phyloP scores from a whole-genome alignment of 2,888 invertebrate genomes.

The Dolichomitus sp. region DNA sequence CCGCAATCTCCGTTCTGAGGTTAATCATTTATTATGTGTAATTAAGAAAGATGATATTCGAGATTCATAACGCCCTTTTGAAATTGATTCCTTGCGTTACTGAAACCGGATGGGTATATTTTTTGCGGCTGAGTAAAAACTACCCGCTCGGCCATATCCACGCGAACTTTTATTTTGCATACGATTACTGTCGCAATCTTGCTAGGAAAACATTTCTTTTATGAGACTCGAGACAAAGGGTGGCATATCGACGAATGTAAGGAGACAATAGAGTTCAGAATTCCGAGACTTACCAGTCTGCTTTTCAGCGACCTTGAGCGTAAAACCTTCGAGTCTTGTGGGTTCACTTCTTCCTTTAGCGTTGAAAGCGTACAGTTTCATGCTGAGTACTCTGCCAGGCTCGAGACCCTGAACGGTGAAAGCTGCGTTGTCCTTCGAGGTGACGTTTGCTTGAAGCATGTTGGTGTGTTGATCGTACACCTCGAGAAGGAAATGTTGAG shows the following conservation, averaged over 20 bases:
- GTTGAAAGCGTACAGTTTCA: conserved; percentile 94
- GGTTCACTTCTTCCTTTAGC: conserved; percentile 93
- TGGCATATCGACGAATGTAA: background rate
- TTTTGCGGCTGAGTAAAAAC: too few relatives aligned
- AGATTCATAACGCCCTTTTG: background rate
- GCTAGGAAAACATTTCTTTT: background rate
- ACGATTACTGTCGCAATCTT: background rate
- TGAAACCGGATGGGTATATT: background rate
- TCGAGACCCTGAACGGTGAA: conserved; percentile 93
- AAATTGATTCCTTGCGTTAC: background rate
- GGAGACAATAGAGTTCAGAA: conserved; percentile 69
- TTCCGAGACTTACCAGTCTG: conserved; percentile 89
- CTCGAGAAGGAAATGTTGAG: conserved; percentile 91
- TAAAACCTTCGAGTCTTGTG: conserved; percentile 91
- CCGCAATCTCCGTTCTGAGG: too few relatives aligned
- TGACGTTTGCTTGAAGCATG: conserved; percentile 90
- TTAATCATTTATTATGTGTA: background rate
- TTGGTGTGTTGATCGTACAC: conserved; percentile 90
- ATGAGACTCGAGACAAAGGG: background rate
- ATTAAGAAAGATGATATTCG: background rate
- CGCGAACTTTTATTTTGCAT: background rate
- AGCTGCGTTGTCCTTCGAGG: conserved; percentile 90
- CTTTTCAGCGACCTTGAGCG: conserved; percentile 92
- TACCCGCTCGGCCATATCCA: background rate
- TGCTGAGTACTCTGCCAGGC: conserved; percentile 92